Evolutionary conservation across 2,888 invertebrate species (phyloP), one percentile per base, ranked within the genome.

Genomic region (Aphrophora alni): DNA sequence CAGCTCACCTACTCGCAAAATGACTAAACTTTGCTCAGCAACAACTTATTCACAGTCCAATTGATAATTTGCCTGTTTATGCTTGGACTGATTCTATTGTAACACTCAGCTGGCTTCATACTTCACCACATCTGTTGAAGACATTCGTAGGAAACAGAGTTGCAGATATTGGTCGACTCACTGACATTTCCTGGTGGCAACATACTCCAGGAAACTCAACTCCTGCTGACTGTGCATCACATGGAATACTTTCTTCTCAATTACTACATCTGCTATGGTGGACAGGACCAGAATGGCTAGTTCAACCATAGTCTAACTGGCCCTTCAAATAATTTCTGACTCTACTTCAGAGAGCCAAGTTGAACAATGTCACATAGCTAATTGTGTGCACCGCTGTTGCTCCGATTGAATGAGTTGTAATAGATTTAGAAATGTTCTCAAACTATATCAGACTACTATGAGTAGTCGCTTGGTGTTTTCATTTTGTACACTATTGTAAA

Each of bases 31-130:
- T 38, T 24, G 38, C 44, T 75, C 25, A 24, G 10, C 1, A 21
- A 12, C 28, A 21, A 21, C 33, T 33, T 33, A 2, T 38, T 10
- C 3, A 12, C 4, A 8, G 21, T 38, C 24, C 26, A n/a, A 25
- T 38, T 24, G 24, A 21, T 2, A 33, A 38, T 27, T 8, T 25
- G 10, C 38, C 8, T 38, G 25, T 78, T 5, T 33, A 26, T 44
- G 44, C 51, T 27, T 78, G 78, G 78, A 26, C 77, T 2, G 77
- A 77, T 28, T 77, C 77, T n/a, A 70, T 27, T 28, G 38, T 72
- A 14, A 72, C 44, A 26, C 26, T 71, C 24, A 25, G 24, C 24
- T 78, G 78, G 78, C 24, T 78, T 12, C 38, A 27, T 4, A 72
- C 78, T 8, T n/a, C 71, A 0, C 72, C 72, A 10, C 26, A 78